Percentiles rank a stretch among this genome's conserved stretches.
Evolutionary conservation across 2,113 vertebrate genomes (phyloP).

Genomic region (Leucoraja erinaceus): DNA sequence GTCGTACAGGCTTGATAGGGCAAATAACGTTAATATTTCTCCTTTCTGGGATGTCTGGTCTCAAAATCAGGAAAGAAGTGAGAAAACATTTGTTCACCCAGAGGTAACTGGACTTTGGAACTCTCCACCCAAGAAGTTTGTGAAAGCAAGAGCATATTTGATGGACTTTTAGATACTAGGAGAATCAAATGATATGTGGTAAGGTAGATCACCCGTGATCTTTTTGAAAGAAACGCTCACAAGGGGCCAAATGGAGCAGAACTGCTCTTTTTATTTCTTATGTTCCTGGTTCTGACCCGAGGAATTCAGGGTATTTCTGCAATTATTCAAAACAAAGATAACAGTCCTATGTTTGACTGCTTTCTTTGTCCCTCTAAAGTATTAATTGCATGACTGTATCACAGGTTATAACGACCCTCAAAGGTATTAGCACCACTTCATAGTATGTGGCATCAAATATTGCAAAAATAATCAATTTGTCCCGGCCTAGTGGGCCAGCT

Average conservation of each 20-base stretch:
- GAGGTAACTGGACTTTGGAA: too few species aligned
- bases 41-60: neutral
- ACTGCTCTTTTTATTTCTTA: neutral
- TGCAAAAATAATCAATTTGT: neutral
- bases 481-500: neutral
- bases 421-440: neutral
- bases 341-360: neutral
- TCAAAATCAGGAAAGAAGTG: neutral
- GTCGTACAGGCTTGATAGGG: too few species aligned
- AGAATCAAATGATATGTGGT: too few species aligned
- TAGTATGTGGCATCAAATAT: neutral
- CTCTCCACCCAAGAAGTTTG: too few species aligned
- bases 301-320: neutral
- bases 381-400: too few species aligned
- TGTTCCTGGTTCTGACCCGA: neutral
- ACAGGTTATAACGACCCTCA: neutral
- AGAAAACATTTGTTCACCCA: neutral
- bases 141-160: too few species aligned
- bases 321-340: neutral
- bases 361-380: neutral
- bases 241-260: too few species aligned
- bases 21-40: too few species aligned
- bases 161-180: too few species aligned
- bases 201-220: too few species aligned
- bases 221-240: too few species aligned